Base-by-base conservation (phyloP, 2,797 vertebrate genomes). In the Masticophis lateralis region DNA sequence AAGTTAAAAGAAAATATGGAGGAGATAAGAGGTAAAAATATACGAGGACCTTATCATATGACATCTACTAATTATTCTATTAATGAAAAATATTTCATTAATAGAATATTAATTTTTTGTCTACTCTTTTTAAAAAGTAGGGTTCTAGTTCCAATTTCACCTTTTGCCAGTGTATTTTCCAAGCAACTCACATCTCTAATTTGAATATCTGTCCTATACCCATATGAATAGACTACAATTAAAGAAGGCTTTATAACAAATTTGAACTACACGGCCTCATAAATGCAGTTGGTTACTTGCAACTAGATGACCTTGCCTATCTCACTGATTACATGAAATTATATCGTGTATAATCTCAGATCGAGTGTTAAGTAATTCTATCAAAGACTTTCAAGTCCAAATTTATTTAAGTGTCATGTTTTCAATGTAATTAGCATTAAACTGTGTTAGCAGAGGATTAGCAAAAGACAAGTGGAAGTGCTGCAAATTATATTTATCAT, bases 291-390 rank as follows among this genome's bases (percentile, higher is more conserved):
- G 57, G 89, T 96, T 92, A 83, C 37, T 93, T 0, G 1, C 53
- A 91, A 32, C 47, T 8, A 90, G 4, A n/a, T 94, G 28, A 87
- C 66, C 18, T 28, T 94, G 79, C 93, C 95, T 95, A 93, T 94
- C 92, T 95, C 13, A 95, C 37, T 94, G 66, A 92, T 27, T 93
- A n/a, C 37, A 86, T 91, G 25, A 94, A 96, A 96, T 63, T 51
- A 92, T 93, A 92, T 94, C 86, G 95, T 92, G 96, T 27, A 89
- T 55, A 95, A 91, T 63, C 20, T 92, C 74, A 93, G 74, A 94
- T 47, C 86, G 90, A 83, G 87, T 91, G 63, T 93, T 91, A 83
- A 95, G 57, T 0, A 51, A 60, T 79, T 53, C 2, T 86, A 60
- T 92, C 59, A 91, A 96, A 96, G 56, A 94, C 86, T 93, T 47